Evolutionary conservation across 2,113 vertebrate species (phyloP), one percentile per base, ranked within the genome.

Genomic region (Toxotes jaculatrix): DNA sequence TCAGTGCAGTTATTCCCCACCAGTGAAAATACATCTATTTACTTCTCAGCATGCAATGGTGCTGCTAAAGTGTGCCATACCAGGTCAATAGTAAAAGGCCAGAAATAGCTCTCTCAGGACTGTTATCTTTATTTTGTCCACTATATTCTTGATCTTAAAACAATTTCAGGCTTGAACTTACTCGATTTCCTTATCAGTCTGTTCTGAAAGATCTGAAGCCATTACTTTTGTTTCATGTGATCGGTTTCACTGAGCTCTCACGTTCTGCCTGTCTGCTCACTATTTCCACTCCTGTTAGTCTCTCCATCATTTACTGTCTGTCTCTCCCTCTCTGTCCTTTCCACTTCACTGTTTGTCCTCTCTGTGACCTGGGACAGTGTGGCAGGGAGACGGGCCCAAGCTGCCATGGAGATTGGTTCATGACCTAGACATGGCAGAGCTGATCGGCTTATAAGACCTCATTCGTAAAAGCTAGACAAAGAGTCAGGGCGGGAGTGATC

Each of bases 401-500:
- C 82, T 38, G 66, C 43, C n/a, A 6, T 40, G 60, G 53, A 84
- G 84, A 87, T 87, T 69, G 77, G 87, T 85, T 86, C 77, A 62
- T 74, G 90, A 90, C 79, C 87, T 47, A 13, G 27, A 74, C 82
- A 43, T 67, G 79, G 69, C 75, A 70, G 36, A 74, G 76, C 87
- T 77, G 73, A 86, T 83, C 85, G 72, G 51, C 62, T 80, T 82
- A 88, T 66, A 80, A 71, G 64, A 64, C 60, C 47, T 57, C 40
- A 51, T 85, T 76, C 5, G 5, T 14, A 56, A 75, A 73, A 63
- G 7, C 51, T n/a, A 34, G 57, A 79, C 74, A 80, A 45, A 66
- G 57, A 74, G 56, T 64, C 59, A 12, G 57, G 47, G 38, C 16
- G 40, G 55, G 59, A 61, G 57, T 27, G 17, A 80, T 67, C 59